These are phyloP conservation scores for Apodemus sylvaticus DNA, from an alignment of 2,113 vertebrate genomes.

Conservation along the genomic window DNA sequence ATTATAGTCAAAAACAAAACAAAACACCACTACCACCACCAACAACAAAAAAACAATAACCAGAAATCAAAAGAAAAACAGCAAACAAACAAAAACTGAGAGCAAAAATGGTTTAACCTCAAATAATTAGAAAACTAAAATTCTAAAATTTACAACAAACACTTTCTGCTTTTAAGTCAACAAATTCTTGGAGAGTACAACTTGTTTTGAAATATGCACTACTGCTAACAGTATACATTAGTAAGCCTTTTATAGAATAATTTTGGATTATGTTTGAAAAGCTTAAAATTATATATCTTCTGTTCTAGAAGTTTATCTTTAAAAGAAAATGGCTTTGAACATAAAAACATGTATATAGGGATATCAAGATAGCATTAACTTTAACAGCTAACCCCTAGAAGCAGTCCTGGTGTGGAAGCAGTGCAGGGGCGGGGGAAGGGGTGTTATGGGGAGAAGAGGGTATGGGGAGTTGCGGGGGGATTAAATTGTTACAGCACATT, in stretches of 20 bases:
- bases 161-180: not conserved
- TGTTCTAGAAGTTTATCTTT: conserved; percentile 13
- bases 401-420: not conserved
- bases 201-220: not conserved
- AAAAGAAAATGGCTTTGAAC: not conserved
- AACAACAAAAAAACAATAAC: too few relatives aligned
- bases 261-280: conserved; percentile 14
- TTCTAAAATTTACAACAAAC: not conserved
- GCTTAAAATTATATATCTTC: not conserved
- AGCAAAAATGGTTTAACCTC: not conserved
- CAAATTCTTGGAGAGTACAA: not conserved
- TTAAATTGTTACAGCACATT: not conserved
- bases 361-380: not conserved
- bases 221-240: not conserved
- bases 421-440: not conserved
- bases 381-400: not conserved
- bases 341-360: not conserved
- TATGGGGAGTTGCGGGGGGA: too few relatives aligned
- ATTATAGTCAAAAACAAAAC: not conserved
- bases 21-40: too few relatives aligned
- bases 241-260: not conserved
- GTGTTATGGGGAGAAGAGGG: too few relatives aligned
- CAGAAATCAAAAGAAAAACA: too few relatives aligned
- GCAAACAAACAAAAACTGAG: too few relatives aligned
- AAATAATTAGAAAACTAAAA: not conserved